Base-by-base conservation (phyloP, 2,888 invertebrate genomes). In the Nasonia oneida region DNA sequence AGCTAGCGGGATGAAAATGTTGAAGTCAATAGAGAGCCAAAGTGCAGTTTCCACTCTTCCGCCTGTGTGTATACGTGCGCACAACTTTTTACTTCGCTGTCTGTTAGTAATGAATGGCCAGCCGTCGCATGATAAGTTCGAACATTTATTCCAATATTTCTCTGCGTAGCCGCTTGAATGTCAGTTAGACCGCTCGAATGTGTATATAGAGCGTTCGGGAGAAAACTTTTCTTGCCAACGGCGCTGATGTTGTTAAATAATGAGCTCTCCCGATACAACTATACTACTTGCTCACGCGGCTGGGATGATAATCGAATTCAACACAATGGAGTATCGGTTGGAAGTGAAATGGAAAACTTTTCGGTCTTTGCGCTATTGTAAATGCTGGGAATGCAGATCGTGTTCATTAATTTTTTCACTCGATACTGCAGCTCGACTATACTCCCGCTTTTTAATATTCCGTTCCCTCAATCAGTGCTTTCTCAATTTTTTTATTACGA, bases 91-190 rank as follows among this genome's bases (percentile, higher is more conserved):
- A 53, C 8, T 61, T 23, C 4, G 0, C 12, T 10, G 37, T n/a
- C 77, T 10, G 77, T 77, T 39, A 77, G 61, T 77, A 77, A 77
- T 39, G 39, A 77, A 61, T 61, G 39, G 39, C 61, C 12, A 37
- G 14, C 77, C 29, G 39, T n/a, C 10, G 6, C 37, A 37, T 61
- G 39, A 29, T 29, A 77, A 77, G 77, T 77, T 61, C 1, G 2
- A 39, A 77, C 77, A 61, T 61, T 33, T 61, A 77, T 61, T 71
- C 61, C 77, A 39, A 77, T 77, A 47, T 47, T 61, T n/a, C 3
- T 61, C 33, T n/a, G 53, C 2, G 39, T 29, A 29, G n/a, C 61
- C 18, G 57, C 6, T 33, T 23, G 14, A 77, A 77, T 61, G 23
- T 61, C 57, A 61, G n/a, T 61, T 77, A n/a, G 18, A 39, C 71